Percentiles rank a stretch among this genome's conserved stretches.
Conservation (phyloP, 2,888 invertebrate species). For the Polyploca ridens region DNA sequence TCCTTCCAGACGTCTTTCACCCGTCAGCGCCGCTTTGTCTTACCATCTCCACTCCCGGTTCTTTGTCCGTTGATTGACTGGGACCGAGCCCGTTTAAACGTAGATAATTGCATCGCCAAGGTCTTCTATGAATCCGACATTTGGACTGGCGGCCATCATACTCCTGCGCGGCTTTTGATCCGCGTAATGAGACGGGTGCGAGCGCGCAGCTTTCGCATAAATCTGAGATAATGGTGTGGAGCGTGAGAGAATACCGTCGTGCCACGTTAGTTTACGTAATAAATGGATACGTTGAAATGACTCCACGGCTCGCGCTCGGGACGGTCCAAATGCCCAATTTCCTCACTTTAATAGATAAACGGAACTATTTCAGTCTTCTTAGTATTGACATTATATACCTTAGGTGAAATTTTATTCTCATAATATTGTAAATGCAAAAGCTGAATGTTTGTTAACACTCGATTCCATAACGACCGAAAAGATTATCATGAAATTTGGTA, state of each 20-base stretch:
- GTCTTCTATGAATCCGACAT: constrained; percentile 74
- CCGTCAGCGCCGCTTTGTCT: constrained; percentile 63
- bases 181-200: constrained; percentile 75
- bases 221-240: constrained; percentile 72
- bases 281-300: constrained; percentile 68
- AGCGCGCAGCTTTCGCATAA: constrained; percentile 69
- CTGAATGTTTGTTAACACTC: too few relatives aligned
- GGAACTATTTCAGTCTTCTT: constrained; percentile 41
- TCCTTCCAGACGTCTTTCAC: constrained; percentile 63
- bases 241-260: constrained; percentile 78
- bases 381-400: constrained; percentile 26
- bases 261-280: constrained; percentile 75
- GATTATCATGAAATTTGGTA: too few relatives aligned
- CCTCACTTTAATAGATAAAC: constrained; percentile 44
- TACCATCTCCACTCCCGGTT: constrained; percentile 52
- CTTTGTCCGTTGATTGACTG: constrained; percentile 69
- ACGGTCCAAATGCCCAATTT: constrained; percentile 61
- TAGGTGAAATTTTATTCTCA: constrained; percentile 19
- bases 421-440: too few relatives aligned
- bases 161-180: constrained; percentile 65
- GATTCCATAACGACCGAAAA: too few relatives aligned
- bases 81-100: constrained; percentile 63
- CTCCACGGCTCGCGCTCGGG: constrained; percentile 48
- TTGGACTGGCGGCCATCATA: constrained; percentile 65
- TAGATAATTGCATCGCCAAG: constrained; percentile 72